phyloP scores from a whole-genome alignment of 2,888 invertebrate species.

The Lepidocyrtoides sp. region DNA sequence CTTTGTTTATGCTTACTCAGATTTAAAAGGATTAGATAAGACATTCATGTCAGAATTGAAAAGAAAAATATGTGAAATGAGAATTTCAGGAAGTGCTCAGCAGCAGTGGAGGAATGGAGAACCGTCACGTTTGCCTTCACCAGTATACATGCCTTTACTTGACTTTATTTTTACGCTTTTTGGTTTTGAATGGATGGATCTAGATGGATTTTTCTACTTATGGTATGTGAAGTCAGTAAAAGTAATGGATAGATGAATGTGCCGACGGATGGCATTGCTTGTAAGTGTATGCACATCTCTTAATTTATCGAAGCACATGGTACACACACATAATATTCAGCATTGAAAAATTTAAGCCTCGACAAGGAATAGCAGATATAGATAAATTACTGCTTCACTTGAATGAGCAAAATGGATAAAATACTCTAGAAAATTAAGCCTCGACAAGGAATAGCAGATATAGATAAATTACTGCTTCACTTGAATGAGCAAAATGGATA shows the following conservation, averaged over 20 bases:
- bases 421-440: neutral
- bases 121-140: neutral
- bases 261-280: neutral
- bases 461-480: too few relatives aligned
- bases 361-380: too few relatives aligned
- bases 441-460: too few relatives aligned
- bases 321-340: too few relatives aligned
- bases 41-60: constrained; percentile 42
- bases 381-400: too few relatives aligned
- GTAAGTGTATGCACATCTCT: neutral
- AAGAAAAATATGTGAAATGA: constrained; percentile 64
- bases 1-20: constrained; percentile 71
- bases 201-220: constrained; percentile 54
- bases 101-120: neutral
- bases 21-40: constrained; percentile 45
- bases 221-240: constrained; percentile 63
- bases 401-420: too few relatives aligned
- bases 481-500: too few relatives aligned
- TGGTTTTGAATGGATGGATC: constrained; percentile 24
- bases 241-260: constrained; percentile 33
- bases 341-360: neutral
- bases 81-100: constrained; percentile 37
- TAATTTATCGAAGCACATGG: constrained; percentile 11
- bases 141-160: constrained; percentile 21
- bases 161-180: constrained; percentile 44